A percentile compares a stretch with the other conserved stretches of the same genome.
phyloP scores from a whole-genome alignment of 2,888 invertebrate genomes.

The Parelbella ahira region DNA sequence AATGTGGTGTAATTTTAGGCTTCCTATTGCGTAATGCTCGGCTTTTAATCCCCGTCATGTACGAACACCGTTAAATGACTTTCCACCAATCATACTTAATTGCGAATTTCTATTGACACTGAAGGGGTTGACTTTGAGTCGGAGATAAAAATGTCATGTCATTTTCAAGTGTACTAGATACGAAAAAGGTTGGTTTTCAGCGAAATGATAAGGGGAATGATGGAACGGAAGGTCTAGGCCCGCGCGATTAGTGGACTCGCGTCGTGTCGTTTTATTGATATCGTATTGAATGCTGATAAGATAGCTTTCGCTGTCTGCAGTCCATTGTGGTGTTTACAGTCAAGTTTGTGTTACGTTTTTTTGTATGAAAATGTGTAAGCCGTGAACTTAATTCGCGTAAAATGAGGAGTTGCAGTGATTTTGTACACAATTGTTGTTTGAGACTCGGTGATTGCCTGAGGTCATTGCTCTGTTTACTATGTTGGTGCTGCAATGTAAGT shows the following conservation, averaged over 20 bases:
- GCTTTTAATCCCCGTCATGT: too few species aligned
- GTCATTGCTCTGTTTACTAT: constrained; percentile 39
- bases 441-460: constrained; percentile 41
- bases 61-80: too few species aligned
- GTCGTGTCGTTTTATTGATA: constrained; percentile 51
- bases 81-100: too few species aligned
- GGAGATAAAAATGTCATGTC: too few species aligned
- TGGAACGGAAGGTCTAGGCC: constrained; percentile 37
- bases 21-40: too few species aligned
- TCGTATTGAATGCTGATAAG: constrained; percentile 63
- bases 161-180: too few species aligned
- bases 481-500: constrained; percentile 56
- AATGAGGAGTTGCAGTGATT: constrained; percentile 46
- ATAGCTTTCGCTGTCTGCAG: constrained; percentile 49
- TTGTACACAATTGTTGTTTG: constrained; percentile 43
- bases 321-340: constrained; percentile 48
- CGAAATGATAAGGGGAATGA: constrained; percentile 16
- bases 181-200: constrained; percentile 7
- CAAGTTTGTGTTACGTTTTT: constrained; percentile 36
- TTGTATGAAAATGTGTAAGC: too few species aligned
- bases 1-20: too few species aligned
- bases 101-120: too few species aligned
- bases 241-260: constrained; percentile 26
- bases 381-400: too few species aligned
- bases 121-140: too few species aligned